phyloP scores from a whole-genome alignment of 2,113 vertebrate genomes.

The Protobothrops mucrosquamatus region DNA sequence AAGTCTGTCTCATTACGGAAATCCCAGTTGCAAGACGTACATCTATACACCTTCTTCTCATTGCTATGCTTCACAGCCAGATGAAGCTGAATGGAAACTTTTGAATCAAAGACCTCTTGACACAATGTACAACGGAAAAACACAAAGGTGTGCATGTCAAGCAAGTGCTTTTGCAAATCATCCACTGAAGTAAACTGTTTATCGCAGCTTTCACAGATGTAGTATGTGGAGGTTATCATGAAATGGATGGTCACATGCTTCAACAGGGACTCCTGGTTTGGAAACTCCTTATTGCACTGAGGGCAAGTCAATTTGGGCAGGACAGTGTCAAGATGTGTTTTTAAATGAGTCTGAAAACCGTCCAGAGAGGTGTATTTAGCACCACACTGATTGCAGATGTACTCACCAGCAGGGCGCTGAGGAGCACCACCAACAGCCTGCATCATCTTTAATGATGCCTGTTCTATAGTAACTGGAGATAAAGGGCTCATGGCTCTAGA shows the following conservation, averaged over 20 bases:
- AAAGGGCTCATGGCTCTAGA: conserved; percentile 91
- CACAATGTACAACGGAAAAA: conserved; percentile 98
- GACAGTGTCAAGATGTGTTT: conserved; percentile 91
- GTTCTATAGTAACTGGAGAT: conserved; percentile 89
- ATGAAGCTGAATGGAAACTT: conserved; percentile 97
- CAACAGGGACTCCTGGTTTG: conserved; percentile 93
- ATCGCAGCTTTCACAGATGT: conserved; percentile 98
- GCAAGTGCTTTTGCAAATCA: conserved; percentile 95
- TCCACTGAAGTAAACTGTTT: conserved; percentile 98
- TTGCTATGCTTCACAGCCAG: conserved; percentile 98
- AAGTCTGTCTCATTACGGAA: conserved; percentile 94
- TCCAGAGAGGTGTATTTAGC: conserved; percentile 93
- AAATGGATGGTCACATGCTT: conserved; percentile 98
- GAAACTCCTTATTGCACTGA: conserved; percentile 98
- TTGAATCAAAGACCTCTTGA: conserved; percentile 98
- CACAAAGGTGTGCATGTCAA: conserved; percentile 98
- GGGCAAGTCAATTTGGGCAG: conserved; percentile 93
- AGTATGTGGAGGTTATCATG: conserved; percentile 96
- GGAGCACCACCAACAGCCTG: conserved; percentile 81
- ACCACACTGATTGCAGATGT: conserved; percentile 95
- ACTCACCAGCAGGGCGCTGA: conserved; percentile 84
- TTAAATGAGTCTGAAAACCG: conserved; percentile 95
- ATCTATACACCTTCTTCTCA: conserved; percentile 95
- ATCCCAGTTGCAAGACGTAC: conserved; percentile 98
- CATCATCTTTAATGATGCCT: conserved; percentile 85